Evolutionary conservation across 2,113 vertebrate genomes (phyloP), one percentile per base, ranked within the genome.

Genomic region (Etia nguti): DNA sequence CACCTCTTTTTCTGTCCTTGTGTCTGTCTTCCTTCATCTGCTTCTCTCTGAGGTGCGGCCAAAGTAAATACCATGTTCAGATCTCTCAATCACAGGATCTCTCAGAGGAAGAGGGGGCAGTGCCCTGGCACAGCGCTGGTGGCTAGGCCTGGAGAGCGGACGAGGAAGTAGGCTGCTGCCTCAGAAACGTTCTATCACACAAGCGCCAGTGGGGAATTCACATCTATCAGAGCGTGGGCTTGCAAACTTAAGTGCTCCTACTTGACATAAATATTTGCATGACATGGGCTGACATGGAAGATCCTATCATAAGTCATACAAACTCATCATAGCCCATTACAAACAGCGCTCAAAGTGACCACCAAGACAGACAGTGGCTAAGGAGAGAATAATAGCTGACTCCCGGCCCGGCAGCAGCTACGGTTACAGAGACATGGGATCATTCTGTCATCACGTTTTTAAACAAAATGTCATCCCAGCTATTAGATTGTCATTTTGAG

Each of bases 401-500:
- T 94, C 87, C 92, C 89, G 90, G 93, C 87, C 91, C 52, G 22
- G 81, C 91, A 70, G 93, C 90, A 93, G 95, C 91, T 94, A 93
- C 92, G 92, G 91, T 95, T 95, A 93, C 92, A 85, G 89, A 93
- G 89, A 94, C 93, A 88, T 88, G 89, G 93, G 94, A 95, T 95
- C 94, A 93, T 93, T 94, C 94, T 96, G 93, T 96, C 96, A 95
- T 94, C 95, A 89, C 79, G 55, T 93, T 93, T 94, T 95, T 93
- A 94, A 95, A 95, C 94, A 95, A 96, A 95, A 96, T 95, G 95
- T 95, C 94, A 95, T 94, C 92, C 89, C 77, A 43, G 93, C 92
- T 95, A 95, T 96, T 95, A 95, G 87, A 94, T 92, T 95, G 95
- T 95, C 94, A 93, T 95, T 95, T 95, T 93, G 93, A 94, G 93